Evolutionary conservation across 2,888 invertebrate species (phyloP).

Genomic region (Hirtodrosophila cameraria): DNA sequence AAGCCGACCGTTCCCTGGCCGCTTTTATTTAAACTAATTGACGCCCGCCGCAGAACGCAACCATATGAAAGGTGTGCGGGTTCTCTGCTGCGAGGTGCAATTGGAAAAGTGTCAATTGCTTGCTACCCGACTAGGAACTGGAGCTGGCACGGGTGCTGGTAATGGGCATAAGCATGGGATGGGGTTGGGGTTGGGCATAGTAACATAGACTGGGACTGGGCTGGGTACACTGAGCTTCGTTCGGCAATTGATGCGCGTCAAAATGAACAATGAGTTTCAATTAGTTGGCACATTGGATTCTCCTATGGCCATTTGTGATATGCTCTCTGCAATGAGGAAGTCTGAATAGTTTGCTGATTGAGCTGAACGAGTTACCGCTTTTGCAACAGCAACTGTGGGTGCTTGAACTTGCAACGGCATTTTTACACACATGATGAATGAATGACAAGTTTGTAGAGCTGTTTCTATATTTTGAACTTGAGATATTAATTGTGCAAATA

Average conservation of each 20-base stretch:
- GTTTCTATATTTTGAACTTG: slow-evolving; percentile 14
- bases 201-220: not conserved
- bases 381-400: slow-evolving; percentile 20
- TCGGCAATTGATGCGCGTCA: slow-evolving; percentile 76
- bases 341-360: slow-evolving; percentile 72
- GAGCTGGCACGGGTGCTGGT: not conserved
- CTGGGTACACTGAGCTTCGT: slow-evolving; percentile 3
- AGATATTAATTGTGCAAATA: slow-evolving; percentile 19
- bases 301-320: slow-evolving; percentile 36
- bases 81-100: slow-evolving; percentile 61
- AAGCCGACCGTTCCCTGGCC: slow-evolving; percentile 28
- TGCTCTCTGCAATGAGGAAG: slow-evolving; percentile 66
- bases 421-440: slow-evolving; percentile 8
- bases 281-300: slow-evolving; percentile 60
- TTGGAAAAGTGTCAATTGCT: slow-evolving; percentile 79
- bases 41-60: slow-evolving; percentile 58
- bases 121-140: slow-evolving; percentile 20
- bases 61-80: slow-evolving; percentile 65
- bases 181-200: too few species aligned
- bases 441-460: not conserved
- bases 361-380: slow-evolving; percentile 42
- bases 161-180: not conserved
- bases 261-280: slow-evolving; percentile 80
- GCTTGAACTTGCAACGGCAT: slow-evolving; percentile 53
- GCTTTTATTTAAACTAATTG: slow-evolving; percentile 79